Conservation (phyloP, 2,797 vertebrate genomes). For the Epinephelus awoara region DNA sequence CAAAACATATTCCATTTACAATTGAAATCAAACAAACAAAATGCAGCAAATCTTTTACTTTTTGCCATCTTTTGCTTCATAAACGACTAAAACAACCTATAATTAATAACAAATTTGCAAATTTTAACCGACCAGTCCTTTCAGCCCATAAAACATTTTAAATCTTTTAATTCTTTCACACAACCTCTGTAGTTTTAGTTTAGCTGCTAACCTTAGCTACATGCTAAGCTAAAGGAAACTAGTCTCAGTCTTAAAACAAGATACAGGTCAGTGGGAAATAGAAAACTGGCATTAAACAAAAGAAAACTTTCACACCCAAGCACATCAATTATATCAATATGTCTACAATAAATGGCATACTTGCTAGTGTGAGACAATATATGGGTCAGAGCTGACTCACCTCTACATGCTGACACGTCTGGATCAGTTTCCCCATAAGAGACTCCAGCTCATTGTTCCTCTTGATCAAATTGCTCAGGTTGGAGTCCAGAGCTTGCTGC, state of each 20-base stretch:
- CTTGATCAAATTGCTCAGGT: slow-evolving; percentile 94
- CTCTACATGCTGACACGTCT: slow-evolving; percentile 97
- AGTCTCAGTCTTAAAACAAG: neutral
- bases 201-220: slow-evolving; percentile 13
- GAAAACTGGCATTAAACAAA: neutral
- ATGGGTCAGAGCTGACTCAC: slow-evolving; percentile 80
- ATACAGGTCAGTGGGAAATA: neutral
- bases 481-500: slow-evolving; percentile 95
- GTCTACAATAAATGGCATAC: neutral
- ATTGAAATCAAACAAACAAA: neutral
- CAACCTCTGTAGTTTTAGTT: neutral
- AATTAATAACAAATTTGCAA: no score
- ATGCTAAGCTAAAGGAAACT: slow-evolving; percentile 41
- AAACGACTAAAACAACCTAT: neutral
- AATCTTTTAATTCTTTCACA: neutral
- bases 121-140: neutral
- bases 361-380: neutral
- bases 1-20: neutral
- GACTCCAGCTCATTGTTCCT: slow-evolving; percentile 97
- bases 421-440: slow-evolving; percentile 96
- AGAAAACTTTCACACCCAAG: neutral
- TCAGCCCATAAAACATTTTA: neutral
- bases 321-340: neutral
- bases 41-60: no score
- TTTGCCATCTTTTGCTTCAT: neutral